phyloP scores from a whole-genome alignment of 37 sponge, comb jelly and placozoan species.

The Crambe crambe region DNA sequence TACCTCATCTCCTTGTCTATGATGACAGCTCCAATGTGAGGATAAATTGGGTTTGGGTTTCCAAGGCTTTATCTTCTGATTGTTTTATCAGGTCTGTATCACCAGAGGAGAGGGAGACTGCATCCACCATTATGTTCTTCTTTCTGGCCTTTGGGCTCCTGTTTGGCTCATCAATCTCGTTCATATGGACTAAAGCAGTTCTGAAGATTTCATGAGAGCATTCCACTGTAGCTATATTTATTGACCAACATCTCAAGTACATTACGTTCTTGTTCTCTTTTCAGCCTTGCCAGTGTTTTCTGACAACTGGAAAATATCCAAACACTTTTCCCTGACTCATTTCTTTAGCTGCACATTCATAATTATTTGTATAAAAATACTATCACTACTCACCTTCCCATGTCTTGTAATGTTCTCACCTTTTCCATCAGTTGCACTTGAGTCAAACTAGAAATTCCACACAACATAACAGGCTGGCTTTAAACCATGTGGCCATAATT shows the following conservation, averaged over 20 bases:
- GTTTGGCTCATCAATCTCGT: slow-evolving; percentile 44
- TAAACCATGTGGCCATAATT: too few species aligned
- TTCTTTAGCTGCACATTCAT: slow-evolving; percentile 45
- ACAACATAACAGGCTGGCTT: slow-evolving; percentile 26
- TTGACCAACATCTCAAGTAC: too few species aligned
- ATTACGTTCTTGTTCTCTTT: too few species aligned
- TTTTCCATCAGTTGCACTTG: slow-evolving; percentile 73
- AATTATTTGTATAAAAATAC: too few species aligned
- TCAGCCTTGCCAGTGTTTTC: too few species aligned
- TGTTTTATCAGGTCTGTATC: too few species aligned
- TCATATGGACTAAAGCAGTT: slow-evolving; percentile 45
- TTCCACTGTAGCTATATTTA: too few species aligned
- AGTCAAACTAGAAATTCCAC: slow-evolving; percentile 69
- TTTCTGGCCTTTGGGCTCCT: slow-evolving; percentile 54
- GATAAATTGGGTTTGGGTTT: too few species aligned
- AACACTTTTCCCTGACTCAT: slow-evolving; percentile 60
- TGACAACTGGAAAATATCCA: slow-evolving; percentile 29
- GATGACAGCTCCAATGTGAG: slow-evolving; percentile 77
- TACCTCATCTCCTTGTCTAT: slow-evolving; percentile 83
- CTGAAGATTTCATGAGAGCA: too few species aligned
- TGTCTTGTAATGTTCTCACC: slow-evolving; percentile 60
- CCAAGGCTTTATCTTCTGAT: too few species aligned
- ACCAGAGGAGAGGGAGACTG: slow-evolving; percentile 57
- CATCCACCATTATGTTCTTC: slow-evolving; percentile 55
- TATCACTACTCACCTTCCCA: slow-evolving; percentile 70